Evolutionary conservation across 2,888 invertebrate genomes (phyloP).

Genomic region (Nemoura dubitans): DNA sequence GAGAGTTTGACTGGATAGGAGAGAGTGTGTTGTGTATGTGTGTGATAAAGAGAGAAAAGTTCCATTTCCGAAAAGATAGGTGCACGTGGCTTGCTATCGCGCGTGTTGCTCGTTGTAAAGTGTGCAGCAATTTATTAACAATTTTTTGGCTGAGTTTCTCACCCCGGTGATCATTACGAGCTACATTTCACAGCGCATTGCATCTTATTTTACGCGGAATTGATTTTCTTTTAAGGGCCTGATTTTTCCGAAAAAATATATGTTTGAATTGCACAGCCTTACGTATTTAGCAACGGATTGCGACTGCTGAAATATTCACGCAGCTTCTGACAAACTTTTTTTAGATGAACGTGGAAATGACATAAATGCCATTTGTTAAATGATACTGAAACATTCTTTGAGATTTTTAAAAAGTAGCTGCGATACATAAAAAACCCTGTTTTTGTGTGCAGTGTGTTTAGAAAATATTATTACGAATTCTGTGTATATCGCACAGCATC

Average conservation of each 20-base stretch:
- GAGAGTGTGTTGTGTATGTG: background rate
- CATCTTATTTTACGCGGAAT: background rate
- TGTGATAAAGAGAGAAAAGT: slow-evolving; percentile 7
- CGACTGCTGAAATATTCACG: background rate
- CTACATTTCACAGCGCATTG: background rate
- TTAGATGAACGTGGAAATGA: background rate
- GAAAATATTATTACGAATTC: too few species aligned
- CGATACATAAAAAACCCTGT: background rate
- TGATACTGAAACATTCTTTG: background rate
- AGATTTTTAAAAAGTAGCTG: background rate
- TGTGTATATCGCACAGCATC: too few species aligned
- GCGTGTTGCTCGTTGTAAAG: background rate
- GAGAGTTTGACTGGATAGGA: background rate
- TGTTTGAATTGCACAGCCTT: background rate
- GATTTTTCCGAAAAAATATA: background rate
- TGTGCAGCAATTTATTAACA: background rate
- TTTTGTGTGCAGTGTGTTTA: too few species aligned
- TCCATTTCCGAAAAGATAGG: background rate
- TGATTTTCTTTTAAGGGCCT: background rate
- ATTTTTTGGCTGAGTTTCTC: background rate
- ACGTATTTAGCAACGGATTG: background rate
- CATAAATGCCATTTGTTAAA: background rate
- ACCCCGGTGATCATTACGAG: background rate
- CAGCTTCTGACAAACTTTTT: background rate
- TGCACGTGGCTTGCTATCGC: background rate